Percentiles rank a stretch among this genome's conserved stretches.
These are phyloP conservation scores for Sus cebifrons DNA, from an alignment of 2,797 vertebrate genomes.

Conservation along the genomic window DNA sequence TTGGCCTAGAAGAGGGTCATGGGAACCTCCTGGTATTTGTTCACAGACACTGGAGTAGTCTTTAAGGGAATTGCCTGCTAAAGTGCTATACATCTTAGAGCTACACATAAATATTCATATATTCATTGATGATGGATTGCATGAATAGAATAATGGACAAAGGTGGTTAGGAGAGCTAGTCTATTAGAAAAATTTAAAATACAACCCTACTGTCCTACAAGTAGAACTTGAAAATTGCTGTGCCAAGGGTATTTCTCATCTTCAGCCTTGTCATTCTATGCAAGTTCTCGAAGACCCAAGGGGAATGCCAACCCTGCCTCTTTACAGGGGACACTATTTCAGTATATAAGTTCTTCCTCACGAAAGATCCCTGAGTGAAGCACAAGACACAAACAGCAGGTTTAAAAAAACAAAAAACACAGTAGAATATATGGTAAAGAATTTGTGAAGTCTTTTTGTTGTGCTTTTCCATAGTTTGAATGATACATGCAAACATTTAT, in stretches of 20 bases:
- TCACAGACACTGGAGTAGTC: constrained; percentile 65
- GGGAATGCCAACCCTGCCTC: constrained; percentile 62
- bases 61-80: constrained; percentile 81
- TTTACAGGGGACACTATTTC: not conserved
- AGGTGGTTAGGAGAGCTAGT: constrained; percentile 83
- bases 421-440: not conserved
- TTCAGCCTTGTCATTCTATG: constrained; percentile 71
- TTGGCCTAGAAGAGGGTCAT: constrained; percentile 66
- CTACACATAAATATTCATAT: constrained; percentile 85
- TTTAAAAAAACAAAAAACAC: constrained; percentile 1
- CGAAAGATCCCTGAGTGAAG: constrained; percentile 3
- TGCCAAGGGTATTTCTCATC: constrained; percentile 76
- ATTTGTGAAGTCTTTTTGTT: not conserved
- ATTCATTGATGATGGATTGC: constrained; percentile 86
- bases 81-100: constrained; percentile 79
- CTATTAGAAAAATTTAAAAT: constrained; percentile 86
- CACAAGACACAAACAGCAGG: not conserved
- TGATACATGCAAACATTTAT: not conserved
- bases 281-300: constrained; percentile 73
- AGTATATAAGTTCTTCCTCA: not conserved
- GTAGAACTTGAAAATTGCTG: constrained; percentile 79
- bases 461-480: not conserved
- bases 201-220: constrained; percentile 78
- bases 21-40: constrained; percentile 66
- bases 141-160: constrained; percentile 86